Percentiles rank a stretch among this genome's conserved stretches.
Conservation (phyloP, 2,797 vertebrate species). For the Danio jaintianensis region DNA sequence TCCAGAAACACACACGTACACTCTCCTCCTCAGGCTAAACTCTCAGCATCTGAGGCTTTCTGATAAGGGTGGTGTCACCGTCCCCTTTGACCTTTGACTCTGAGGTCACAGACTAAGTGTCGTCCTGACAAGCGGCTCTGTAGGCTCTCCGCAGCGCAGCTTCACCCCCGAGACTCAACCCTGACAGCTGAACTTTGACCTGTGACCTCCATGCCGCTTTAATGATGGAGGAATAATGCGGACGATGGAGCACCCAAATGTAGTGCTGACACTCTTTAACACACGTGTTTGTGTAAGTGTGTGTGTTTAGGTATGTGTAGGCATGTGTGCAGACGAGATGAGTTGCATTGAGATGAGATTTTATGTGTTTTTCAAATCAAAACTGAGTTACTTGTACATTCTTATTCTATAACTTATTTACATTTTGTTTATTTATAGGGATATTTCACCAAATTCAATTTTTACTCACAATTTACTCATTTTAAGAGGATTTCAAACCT, state of each 20-base stretch:
- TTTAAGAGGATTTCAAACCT: too few species aligned
- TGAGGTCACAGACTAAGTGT: constrained; percentile 55
- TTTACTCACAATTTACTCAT: too few species aligned
- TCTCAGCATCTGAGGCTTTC: constrained; percentile 47
- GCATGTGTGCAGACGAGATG: background rate
- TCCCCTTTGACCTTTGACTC: constrained; percentile 52
- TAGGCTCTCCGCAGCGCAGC: constrained; percentile 12
- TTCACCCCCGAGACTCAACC: constrained; percentile 45
- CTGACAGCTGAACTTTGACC: constrained; percentile 45
- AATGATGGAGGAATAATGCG: constrained; percentile 44
- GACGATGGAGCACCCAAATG: constrained; percentile 17
- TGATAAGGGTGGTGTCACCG: constrained; percentile 54
- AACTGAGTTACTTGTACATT: too few species aligned
- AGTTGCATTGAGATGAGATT: too few species aligned
- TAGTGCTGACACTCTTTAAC: constrained; percentile 39
- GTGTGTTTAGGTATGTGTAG: background rate
- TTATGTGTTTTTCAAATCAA: too few species aligned
- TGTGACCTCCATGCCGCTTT: constrained; percentile 39
- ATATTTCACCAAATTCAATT: too few species aligned
- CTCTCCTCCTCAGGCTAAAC: constrained; percentile 42
- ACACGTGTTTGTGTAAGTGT: background rate
- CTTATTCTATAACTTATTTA: too few species aligned
- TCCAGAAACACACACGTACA: constrained; percentile 28
- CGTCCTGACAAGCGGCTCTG: constrained; percentile 42
- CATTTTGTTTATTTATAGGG: too few species aligned